Conservation (phyloP, 2,797 vertebrate genomes). For the Enteromius afrohamiltoni region DNA sequence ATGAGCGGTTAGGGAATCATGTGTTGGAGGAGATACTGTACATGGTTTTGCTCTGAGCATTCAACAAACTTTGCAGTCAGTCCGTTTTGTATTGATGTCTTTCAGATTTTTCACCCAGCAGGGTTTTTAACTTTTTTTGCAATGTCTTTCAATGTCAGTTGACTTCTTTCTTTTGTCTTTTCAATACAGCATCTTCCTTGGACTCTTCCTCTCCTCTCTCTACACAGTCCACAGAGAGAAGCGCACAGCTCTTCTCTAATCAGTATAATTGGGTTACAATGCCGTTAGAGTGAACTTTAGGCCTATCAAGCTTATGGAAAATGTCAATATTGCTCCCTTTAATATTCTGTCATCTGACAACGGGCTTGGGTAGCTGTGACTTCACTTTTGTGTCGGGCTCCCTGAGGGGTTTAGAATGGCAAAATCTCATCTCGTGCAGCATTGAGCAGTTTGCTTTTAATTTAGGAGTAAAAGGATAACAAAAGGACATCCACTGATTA, state of each 20-base stretch:
- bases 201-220: conserved; percentile 20
- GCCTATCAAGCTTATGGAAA: conserved; percentile 54
- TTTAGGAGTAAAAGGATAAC: conserved; percentile 63
- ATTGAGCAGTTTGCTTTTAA: conserved; percentile 65
- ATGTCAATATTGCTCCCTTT: conserved; percentile 62
- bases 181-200: conserved; percentile 21
- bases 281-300: conserved; percentile 53
- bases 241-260: conserved; percentile 50
- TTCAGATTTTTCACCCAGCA: conserved; percentile 5
- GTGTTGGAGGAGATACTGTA: conserved; percentile 2
- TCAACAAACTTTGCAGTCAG: conserved; percentile 7
- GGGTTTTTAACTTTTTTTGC: conserved; percentile 9
- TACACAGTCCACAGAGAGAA: conserved; percentile 40
- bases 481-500: conserved; percentile 64
- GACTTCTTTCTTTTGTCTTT: not conserved
- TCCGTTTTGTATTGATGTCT: conserved; percentile 6
- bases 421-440: conserved; percentile 42
- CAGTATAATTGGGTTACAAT: conserved; percentile 59
- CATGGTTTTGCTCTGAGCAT: not conserved
- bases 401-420: conserved; percentile 48
- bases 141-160: conserved; percentile 10
- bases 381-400: conserved; percentile 47
- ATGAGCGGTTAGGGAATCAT: not conserved
- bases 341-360: conserved; percentile 60
- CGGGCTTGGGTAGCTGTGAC: conserved; percentile 45